Evolutionary conservation across 2,113 vertebrate genomes (phyloP), one percentile per base, ranked within the genome.

Genomic region (Vidua chalybeata): DNA sequence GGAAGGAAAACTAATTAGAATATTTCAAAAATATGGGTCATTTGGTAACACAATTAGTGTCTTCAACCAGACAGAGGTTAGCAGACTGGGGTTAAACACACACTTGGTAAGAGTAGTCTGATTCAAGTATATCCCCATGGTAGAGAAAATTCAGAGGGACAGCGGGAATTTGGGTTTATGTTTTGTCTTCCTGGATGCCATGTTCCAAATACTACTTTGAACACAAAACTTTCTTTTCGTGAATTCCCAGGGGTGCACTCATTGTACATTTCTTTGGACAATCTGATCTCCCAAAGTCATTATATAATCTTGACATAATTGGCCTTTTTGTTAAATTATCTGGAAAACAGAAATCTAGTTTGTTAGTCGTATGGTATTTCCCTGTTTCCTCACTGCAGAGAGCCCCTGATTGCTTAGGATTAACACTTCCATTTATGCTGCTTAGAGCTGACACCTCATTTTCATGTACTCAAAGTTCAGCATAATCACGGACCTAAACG

Each of bases 231-330:
- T 49, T 45, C 41, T 55, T 77, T 66, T 59, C 46, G 11, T 15
- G 39, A 62, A 41, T 68, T 68, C 83, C 73, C 71, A 37, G 68
- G 37, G 62, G 45, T n/a, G 30, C 28, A 46, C 21, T 67, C 48
- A 15, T 13, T 11, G 79, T 19, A 71, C 67, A 10, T 67, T 64
- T 71, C 51, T 52, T 48, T 71, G 72, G 67, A 91, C 64, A 56
- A 17, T 35, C 37, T 66, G 75, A 78, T 64, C 52, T 93, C 26
- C 5, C 17, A 13, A 54, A 77, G 24, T 51, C 37, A 22, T 90
- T 93, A 80, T 27, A 54, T 78, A 90, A 94, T 64, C 72, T 48
- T 35, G 79, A 78, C 54, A 83, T 87, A 76, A 94, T 91, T 91
- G 89, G 54, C 13, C 35, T 45, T 89, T 87, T 64, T 72, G 66